These are phyloP conservation scores for Sclerurus mexicanus DNA, from an alignment of 2,113 vertebrate species.

Conservation along the genomic window DNA sequence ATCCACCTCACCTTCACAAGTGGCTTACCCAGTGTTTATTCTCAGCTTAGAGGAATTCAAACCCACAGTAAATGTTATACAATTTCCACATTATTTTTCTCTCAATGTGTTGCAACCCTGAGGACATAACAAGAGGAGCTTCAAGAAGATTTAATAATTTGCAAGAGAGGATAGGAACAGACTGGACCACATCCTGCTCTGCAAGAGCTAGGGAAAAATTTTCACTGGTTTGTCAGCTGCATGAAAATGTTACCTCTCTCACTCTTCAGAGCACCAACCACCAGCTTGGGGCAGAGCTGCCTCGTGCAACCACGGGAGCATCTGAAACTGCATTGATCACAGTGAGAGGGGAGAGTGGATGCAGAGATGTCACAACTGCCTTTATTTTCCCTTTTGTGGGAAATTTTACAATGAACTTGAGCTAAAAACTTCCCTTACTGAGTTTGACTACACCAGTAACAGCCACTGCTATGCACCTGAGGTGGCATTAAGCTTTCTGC, in stretches of 20 bases:
- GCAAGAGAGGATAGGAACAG: neutral
- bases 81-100: neutral
- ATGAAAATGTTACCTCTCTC: neutral
- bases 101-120: neutral
- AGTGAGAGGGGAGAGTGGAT: accelerated
- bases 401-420: neutral
- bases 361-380: neutral
- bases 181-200: neutral
- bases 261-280: neutral
- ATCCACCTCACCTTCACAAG: neutral
- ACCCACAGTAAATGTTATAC: neutral
- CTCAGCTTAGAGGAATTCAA: neutral
- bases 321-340: neutral
- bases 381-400: neutral
- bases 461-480: neutral
- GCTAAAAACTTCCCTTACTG: neutral
- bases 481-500: neutral
- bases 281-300: neutral
- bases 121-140: neutral
- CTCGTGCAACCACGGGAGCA: neutral
- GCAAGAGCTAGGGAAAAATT: neutral
- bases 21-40: neutral
- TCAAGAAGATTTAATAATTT: neutral
- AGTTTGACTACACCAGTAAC: neutral
- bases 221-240: neutral